Base-by-base conservation (phyloP, 2,888 invertebrate genomes). In the Athalia cordata region DNA sequence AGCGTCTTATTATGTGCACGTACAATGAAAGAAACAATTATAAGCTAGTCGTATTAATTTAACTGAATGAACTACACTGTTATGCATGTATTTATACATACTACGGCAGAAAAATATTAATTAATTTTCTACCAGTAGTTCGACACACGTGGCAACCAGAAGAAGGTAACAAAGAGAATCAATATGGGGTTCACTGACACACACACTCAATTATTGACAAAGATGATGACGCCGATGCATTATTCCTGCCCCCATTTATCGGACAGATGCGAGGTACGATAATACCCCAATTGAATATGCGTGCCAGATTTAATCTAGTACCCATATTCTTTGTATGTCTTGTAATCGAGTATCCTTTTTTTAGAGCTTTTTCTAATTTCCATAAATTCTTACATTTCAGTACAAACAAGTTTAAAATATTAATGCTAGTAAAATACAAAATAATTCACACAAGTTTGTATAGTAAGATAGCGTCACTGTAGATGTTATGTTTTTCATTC, bases 141-240 rank as follows among this genome's bases (percentile, higher is more conserved):
- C 5, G 47, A 59, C n/a, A 59, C 45, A 70, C n/a, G 70, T 57
- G 15, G 70, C 70, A 55, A 52, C 57, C 57, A 43, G 45, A 57
- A 43, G 43, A 59, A 11, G 61, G 62, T 70, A 66, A 76, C 59
- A 78, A 75, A 65, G 78, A 80, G 79, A 76, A 83, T 83, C 81
- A 79, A 84, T 84, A 82, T 79, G 76, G 55, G 79, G 83, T 84
- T 84, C 82, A 81, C 67, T 80, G 84, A 84, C 82, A 83, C 80
- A 67, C 65, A 67, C 61, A 77, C 78, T 84, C 77, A 77, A 82
- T 83, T 84, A 84, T 81, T 81, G 82, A 83, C 77, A 79, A 78
- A 65, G 52, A 68, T 66, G 72, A 72, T 47, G 72, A 47, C 43
- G 47, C 47, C 43, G 11, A n/a, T 59, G 72, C 72, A 45, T 50